Evolutionary conservation across 2,797 vertebrate species (phyloP), one percentile per base, ranked within the genome.

Genomic region (Darevskia nairensis): DNA sequence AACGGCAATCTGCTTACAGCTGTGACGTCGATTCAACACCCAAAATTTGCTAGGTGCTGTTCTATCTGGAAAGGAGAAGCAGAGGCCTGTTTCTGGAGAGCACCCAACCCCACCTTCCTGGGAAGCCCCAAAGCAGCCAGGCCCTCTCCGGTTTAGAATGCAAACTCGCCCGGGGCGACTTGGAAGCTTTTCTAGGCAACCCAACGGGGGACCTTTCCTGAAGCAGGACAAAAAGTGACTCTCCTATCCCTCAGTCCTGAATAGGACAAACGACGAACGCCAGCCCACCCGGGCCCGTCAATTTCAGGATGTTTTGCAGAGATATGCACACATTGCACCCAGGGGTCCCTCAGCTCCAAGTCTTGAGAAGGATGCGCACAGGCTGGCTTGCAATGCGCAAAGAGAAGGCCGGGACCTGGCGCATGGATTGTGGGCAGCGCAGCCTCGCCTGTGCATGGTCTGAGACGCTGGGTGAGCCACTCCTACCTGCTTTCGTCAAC

Each of bases 361-460:
- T 32, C 2, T 41, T 0, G 1, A 46, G 39, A 27, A 76, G 35
- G 8, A 3, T 8, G 39, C 3, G 11, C 4, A 1, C 17, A 41
- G 23, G 39, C 8, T 1, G 27, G 75, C 39, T 76, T 8, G 72
- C 72, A 35, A 76, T 8, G 74, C 2, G 23, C 23, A 11, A 3
- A 41, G 39, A 25, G 19, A 27, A 6, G 1, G 76, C 44, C 44
- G 8, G 71, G 32, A 32, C 5, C 29, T 15, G 15, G 0, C 39
- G 1, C 75, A 5, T 8, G 17, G 41, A 25, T n/a, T 13, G 27
- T 13, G 11, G 2, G n/a, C n/a, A 10, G 71, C 71, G 9, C 71
- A 35, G 71, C n/a, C 32, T 35, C 7, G n/a, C 19, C 71, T 21
- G 71, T 32, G 71, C 71, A 72, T 32, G 35, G 7, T 29, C n/a